Evolutionary conservation across 2,888 invertebrate genomes (phyloP), one percentile per base, ranked within the genome.

Genomic region (Thereva unica): DNA sequence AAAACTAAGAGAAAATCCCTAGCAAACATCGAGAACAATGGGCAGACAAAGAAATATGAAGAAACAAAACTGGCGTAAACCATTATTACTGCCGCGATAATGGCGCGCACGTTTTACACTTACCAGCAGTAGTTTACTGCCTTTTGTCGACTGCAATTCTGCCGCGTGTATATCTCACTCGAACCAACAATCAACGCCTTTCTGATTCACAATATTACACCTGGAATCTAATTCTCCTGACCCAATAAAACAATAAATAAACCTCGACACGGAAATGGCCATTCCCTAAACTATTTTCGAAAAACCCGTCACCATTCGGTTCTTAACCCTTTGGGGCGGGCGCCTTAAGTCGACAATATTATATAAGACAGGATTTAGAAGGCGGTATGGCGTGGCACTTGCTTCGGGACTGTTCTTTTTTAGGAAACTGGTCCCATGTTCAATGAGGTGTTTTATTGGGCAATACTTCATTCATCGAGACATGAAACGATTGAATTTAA

Each of bases 261-360:
- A 23, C 23, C 23, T 23, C 23, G 23, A 23, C 61, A 35, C 61
- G 61, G 61, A 61, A 61, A 61, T 50, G 12, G 23, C 50, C 23
- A n/a, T 23, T 23, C 23, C 3, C 9, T 23, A 34, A 34, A 61
- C 40, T 41, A 34, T 9, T 50, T 50, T 34, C 4, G 5, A 50
- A 50, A 10, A 12, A 37, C 23, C 23, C 38, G 42, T 5, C 8
- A 23, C 5, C 41, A 34, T 61, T 10, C n/a, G 35, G 44, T 34
- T 57, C 57, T 44, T 57, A 50, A 61, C 50, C 61, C 61, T 50
- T 61, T 61, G n/a, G 61, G 50, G 23, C 23, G 23, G 23, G 23
- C 23, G 23, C 23, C 37, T 44, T 7, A 37, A n/a, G n/a, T 41
- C 50, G 35, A 37, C 57, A 23, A 40, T 12, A 23, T 10, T 23